Evolutionary conservation across 1,140 invertebrate genomes (phyloP), one percentile per base, ranked within the genome.

Genomic region (Drosophila miranda): DNA sequence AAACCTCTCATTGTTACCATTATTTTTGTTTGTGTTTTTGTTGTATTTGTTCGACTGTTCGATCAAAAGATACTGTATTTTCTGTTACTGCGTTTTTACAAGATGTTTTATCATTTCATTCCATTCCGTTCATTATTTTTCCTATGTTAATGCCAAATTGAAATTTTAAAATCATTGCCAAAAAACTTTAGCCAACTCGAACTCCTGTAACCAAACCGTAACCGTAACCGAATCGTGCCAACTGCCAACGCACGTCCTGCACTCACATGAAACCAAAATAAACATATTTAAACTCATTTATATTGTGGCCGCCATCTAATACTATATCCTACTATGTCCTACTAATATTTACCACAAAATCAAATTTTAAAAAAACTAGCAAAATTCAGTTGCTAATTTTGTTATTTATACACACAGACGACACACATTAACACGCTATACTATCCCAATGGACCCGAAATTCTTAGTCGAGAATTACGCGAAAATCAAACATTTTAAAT

Each of bases 351-450:
- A 23, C 23, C 3, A 23, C 23, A 23, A 23, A 23, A 5, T 3
- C 3, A 26, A 26, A 26, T 26, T 16, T n/a, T n/a, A n/a, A 16
- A 16, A 26, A 26, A 5, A 26, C 28, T 43, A 44, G 14, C 60
- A n/a, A 64, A 64, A 64, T 28, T 6, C n/a, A 0, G 6, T 26
- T 43, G 14, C 28, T 30, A n/a, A n/a, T n/a, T n/a, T n/a, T n/a
- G n/a, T n/a, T n/a, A n/a, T n/a, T n/a, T n/a, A n/a, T n/a, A n/a
- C n/a, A 73, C 48, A 53, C 59, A 61, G 7, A 62, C 45, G 23
- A 80, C 91, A 91, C 64, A 67, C 86, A 71, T 91, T 79, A 62
- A 91, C 90, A 23, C 56, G 38, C 23, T n/a, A n/a, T n/a, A 42
- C 45, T 51, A 55, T 67, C 43, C 30, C 30, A 34, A 9, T 34